These are phyloP conservation scores for Serripes groenlandicus DNA, from an alignment of 2,888 invertebrate genomes.

Conservation along the genomic window DNA sequence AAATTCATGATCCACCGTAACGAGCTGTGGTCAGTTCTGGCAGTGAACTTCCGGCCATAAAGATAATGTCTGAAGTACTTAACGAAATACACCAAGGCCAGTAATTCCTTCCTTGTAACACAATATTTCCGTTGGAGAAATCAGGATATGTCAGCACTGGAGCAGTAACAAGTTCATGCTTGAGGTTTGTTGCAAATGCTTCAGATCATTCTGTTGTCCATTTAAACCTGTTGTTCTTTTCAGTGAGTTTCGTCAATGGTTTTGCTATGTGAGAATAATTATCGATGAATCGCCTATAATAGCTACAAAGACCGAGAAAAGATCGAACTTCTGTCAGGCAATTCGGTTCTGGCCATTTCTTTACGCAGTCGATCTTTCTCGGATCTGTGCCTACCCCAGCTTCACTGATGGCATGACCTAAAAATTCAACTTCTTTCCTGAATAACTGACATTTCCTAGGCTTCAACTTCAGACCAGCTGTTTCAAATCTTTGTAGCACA, in stretches of 20 bases:
- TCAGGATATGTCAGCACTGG: no score
- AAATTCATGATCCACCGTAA: no score
- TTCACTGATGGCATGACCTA: conserved; percentile 16
- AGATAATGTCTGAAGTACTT: no score
- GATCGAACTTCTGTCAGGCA: conserved; percentile 11
- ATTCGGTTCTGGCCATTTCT: conserved; percentile 14
- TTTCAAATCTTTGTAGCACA: conserved; percentile 44
- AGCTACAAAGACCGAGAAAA: conserved; percentile 13
- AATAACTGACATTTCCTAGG: conserved; percentile 42
- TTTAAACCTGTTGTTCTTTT: conserved; percentile 32
- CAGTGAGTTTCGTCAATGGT: conserved; percentile 49
- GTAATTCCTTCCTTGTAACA: no score
- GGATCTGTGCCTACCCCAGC: conserved; percentile 5
- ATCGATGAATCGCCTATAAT: conserved; percentile 47
- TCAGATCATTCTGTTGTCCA: no score
- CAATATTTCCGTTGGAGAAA: no score
- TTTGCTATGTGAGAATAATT: conserved; percentile 46
- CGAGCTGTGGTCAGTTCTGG: no score
- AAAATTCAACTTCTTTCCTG: conserved; percentile 26
- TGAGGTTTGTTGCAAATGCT: no score
- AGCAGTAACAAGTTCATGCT: no score
- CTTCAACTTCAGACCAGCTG: conserved; percentile 53
- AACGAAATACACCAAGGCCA: no score
- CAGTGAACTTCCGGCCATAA: no score
- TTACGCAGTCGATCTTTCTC: not conserved